Percentiles rank a stretch among this genome's conserved stretches.
phyloP scores from a whole-genome alignment of 2,113 vertebrate genomes.

The Alligator sinensis region DNA sequence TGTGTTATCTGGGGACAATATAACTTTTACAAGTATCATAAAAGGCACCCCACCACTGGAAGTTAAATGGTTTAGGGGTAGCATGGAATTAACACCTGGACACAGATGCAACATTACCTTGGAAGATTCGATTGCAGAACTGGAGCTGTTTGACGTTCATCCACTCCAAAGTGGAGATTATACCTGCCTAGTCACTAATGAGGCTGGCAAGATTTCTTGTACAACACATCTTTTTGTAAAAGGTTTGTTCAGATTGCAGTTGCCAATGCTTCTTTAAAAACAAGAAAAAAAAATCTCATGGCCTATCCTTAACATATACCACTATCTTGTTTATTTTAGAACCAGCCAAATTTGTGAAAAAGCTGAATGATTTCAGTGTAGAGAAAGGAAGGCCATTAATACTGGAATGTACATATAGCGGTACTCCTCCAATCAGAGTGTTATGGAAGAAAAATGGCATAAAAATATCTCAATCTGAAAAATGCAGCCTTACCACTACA shows the following conservation, averaged over 20 bases:
- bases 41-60: constrained; percentile 90
- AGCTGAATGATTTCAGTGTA: constrained; percentile 86
- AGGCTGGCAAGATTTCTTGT: constrained; percentile 91
- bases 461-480: constrained; percentile 88
- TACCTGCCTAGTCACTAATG: constrained; percentile 92
- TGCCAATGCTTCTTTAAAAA: not conserved
- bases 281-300: not conserved
- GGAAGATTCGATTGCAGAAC: constrained; percentile 84
- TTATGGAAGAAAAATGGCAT: constrained; percentile 92
- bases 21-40: constrained; percentile 89
- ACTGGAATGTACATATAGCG: constrained; percentile 89
- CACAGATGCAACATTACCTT: constrained; percentile 86
- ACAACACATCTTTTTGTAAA: constrained; percentile 90
- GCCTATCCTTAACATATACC: constrained; percentile 10
- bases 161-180: constrained; percentile 90
- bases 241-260: constrained; percentile 84
- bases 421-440: constrained; percentile 92
- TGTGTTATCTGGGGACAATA: constrained; percentile 87
- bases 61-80: constrained; percentile 95
- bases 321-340: constrained; percentile 77
- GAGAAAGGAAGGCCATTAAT: constrained; percentile 90
- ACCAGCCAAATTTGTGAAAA: constrained; percentile 94
- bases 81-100: constrained; percentile 87
- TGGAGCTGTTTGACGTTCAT: constrained; percentile 89
- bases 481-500: constrained; percentile 91